Percentiles rank a stretch among this genome's conserved stretches.
These are phyloP conservation scores for Habroteleia sp. DNA, from an alignment of 2,888 invertebrate genomes.

Conservation along the genomic window DNA sequence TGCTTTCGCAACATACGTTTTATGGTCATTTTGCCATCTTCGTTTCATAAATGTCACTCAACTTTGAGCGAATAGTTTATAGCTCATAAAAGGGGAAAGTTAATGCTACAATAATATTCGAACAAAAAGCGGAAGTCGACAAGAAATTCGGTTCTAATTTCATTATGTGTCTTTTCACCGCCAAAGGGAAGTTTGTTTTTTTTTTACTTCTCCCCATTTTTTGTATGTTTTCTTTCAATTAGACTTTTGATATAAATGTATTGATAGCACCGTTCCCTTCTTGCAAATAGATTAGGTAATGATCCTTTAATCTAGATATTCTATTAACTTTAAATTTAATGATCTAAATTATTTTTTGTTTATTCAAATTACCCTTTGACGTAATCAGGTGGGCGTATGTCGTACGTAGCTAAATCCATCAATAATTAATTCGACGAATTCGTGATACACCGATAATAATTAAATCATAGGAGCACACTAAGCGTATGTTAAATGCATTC, in stretches of 20 bases:
- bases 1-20: conserved; percentile 19
- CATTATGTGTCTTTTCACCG: not conserved
- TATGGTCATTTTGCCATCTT: conserved; percentile 13
- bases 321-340: conserved; percentile 21
- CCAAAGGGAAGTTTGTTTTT: conserved; percentile 1
- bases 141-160: conserved; percentile 32
- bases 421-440: conserved; percentile 29
- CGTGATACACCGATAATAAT: conserved; percentile 8
- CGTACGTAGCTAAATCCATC: conserved; percentile 4
- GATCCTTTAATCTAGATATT: conserved; percentile 1
- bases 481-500: no score
- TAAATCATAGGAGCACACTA: no score
- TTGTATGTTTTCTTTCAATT: conserved; percentile 36
- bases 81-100: conserved; percentile 29
- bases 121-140: conserved; percentile 1
- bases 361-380: conserved; percentile 35
- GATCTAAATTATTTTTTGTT: conserved; percentile 37
- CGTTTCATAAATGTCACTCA: conserved; percentile 43
- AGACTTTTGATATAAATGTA: conserved; percentile 18
- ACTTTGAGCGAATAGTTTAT: conserved; percentile 30
- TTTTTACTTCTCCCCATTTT: conserved; percentile 1
- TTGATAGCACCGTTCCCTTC: no score
- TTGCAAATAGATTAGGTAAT: conserved; percentile 17
- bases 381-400: conserved; percentile 16
- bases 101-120: conserved; percentile 27